These are phyloP conservation scores for Crenuchus spilurus DNA, from an alignment of 2,797 vertebrate genomes.

Conservation along the genomic window DNA sequence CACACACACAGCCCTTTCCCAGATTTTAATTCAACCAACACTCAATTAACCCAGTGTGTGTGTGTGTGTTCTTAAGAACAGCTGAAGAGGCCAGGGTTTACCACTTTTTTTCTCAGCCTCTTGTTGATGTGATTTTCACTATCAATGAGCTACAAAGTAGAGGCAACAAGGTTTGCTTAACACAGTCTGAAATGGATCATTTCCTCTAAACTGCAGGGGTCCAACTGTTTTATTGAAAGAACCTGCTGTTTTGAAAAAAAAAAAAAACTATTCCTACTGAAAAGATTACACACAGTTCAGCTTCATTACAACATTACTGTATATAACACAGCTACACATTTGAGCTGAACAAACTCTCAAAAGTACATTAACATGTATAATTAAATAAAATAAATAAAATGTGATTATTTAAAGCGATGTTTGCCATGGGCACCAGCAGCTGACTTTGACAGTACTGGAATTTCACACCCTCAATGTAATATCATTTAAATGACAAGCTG, in stretches of 20 bases:
- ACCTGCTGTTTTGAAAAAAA: background rate
- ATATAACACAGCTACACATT: background rate
- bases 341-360: conserved; percentile 5
- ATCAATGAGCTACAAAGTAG: conserved; percentile 34
- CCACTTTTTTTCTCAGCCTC: conserved; percentile 33
- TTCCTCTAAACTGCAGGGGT: conserved; percentile 25
- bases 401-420: background rate
- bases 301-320: background rate
- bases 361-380: background rate
- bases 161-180: conserved; percentile 20
- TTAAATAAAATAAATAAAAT: background rate
- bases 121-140: conserved; percentile 41
- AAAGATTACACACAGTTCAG: background rate
- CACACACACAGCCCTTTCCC: conserved; percentile 24
- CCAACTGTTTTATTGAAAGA: conserved; percentile 9
- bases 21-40: conserved; percentile 27
- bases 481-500: conserved; percentile 38
- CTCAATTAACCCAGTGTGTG: conserved; percentile 21
- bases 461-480: conserved; percentile 33
- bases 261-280: background rate
- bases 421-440: background rate
- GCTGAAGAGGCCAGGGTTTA: conserved; percentile 31
- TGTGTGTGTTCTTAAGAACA: conserved; percentile 17
- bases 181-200: conserved; percentile 4
- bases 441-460: conserved; percentile 10